Evolutionary conservation across 2,888 invertebrate genomes (phyloP).

Genomic region (Eudemis profundana): DNA sequence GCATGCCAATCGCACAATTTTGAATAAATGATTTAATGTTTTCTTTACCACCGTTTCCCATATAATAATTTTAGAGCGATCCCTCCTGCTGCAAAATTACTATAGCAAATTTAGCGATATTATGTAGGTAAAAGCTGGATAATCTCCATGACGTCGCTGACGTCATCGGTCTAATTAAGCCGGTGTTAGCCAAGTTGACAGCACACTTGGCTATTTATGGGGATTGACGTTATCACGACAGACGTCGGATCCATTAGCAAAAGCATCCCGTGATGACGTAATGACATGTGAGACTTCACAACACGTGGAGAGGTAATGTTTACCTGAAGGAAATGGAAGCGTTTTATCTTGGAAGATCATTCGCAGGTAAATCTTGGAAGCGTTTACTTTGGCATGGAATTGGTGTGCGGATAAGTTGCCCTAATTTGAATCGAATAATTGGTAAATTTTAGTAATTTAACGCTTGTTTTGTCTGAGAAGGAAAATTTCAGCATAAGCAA

Average conservation of each 20-base stretch:
- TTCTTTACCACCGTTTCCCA: too few relatives aligned
- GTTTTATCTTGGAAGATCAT: slow-evolving; percentile 7
- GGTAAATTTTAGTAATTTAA: too few relatives aligned
- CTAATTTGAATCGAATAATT: not conserved
- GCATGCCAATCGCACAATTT: too few relatives aligned
- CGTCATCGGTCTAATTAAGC: slow-evolving; percentile 70
- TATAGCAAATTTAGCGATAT: slow-evolving; percentile 51
- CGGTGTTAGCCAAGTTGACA: slow-evolving; percentile 70
- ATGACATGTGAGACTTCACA: slow-evolving; percentile 54
- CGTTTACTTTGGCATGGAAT: slow-evolving; percentile 33
- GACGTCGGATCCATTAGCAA: slow-evolving; percentile 73
- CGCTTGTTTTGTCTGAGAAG: too few relatives aligned
- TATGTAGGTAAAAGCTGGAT: slow-evolving; percentile 72
- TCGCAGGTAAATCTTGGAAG: slow-evolving; percentile 34
- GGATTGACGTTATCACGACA: slow-evolving; percentile 76
- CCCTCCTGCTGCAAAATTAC: not conserved
- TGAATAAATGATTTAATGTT: too few relatives aligned
- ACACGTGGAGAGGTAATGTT: slow-evolving; percentile 25
- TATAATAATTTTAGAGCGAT: too few relatives aligned
- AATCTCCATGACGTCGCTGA: slow-evolving; percentile 65
- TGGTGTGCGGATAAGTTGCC: slow-evolving; percentile 8
- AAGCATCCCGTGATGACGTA: slow-evolving; percentile 54
- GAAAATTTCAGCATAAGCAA: too few relatives aligned
- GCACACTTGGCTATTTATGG: slow-evolving; percentile 70
- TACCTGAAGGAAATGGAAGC: slow-evolving; percentile 21